These are phyloP conservation scores for Albula glossodonta DNA, from an alignment of 2,113 vertebrate species.

Conservation along the genomic window DNA sequence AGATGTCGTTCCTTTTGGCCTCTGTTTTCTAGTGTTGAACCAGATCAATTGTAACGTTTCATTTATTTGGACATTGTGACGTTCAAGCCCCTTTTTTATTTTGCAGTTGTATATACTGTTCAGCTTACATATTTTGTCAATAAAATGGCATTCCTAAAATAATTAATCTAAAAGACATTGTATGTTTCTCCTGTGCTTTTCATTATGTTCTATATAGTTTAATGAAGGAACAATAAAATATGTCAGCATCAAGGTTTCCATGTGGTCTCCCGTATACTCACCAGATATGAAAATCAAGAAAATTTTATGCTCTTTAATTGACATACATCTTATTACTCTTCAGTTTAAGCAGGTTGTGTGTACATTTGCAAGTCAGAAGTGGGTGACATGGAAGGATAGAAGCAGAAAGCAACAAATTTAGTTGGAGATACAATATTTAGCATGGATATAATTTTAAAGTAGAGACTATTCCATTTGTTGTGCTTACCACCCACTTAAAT, in stretches of 20 bases:
- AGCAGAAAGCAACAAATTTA: neutral
- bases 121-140: conserved; percentile 80
- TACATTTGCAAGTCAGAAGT: conserved; percentile 12
- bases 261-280: conserved; percentile 28
- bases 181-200: conserved; percentile 51
- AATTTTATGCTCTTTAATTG: neutral
- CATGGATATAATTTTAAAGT: no score
- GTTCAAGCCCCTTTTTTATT: conserved; percentile 61
- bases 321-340: neutral
- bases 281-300: conserved; percentile 9
- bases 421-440: neutral
- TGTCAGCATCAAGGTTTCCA: conserved; percentile 35
- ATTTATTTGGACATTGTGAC: conserved; percentile 46
- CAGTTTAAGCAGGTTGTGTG: conserved; percentile 12
- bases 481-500: no score
- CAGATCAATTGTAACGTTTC: conserved; percentile 47
- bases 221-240: conserved; percentile 42
- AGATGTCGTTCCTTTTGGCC: conserved; percentile 43
- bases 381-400: neutral
- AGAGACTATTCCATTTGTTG: no score
- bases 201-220: conserved; percentile 43
- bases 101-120: conserved; percentile 82
- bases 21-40: conserved; percentile 56
- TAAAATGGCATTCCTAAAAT: conserved; percentile 82
- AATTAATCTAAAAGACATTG: conserved; percentile 46